A percentile compares a stretch with the other conserved stretches of the same genome.
phyloP scores from a whole-genome alignment of 2,113 vertebrate genomes.

The Crocuta crocuta region DNA sequence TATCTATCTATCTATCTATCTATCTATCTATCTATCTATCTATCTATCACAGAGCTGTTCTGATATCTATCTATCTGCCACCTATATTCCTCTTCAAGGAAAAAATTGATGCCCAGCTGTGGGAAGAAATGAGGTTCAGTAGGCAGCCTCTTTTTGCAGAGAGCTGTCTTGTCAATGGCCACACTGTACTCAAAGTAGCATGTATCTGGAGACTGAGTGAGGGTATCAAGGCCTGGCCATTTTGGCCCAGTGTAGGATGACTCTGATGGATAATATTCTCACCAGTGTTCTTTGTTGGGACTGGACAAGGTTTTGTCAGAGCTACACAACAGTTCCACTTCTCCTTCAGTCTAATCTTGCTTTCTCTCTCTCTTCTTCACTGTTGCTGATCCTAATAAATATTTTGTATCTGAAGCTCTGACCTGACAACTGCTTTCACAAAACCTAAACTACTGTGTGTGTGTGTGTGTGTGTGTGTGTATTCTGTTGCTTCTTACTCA shows the following conservation, averaged over 20 bases:
- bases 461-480: neutral
- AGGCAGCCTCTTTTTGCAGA: neutral
- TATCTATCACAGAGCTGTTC: too few relatives aligned
- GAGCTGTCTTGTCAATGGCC: accelerated
- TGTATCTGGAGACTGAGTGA: neutral
- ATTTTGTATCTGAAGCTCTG: neutral
- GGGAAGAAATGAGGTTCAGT: neutral
- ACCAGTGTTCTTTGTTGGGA: neutral
- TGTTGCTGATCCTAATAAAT: neutral
- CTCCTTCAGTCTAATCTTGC: neutral
- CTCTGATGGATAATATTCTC: too few relatives aligned
- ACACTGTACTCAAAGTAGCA: neutral
- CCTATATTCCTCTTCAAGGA: neutral
- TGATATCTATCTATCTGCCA: too few relatives aligned
- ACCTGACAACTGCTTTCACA: neutral
- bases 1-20: neutral
- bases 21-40: neutral
- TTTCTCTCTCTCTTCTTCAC: neutral
- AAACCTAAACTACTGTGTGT: neutral
- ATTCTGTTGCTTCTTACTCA: neutral
- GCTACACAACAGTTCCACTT: neutral
- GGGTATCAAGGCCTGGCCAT: neutral
- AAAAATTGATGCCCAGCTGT: neutral
- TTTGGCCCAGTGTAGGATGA: neutral
- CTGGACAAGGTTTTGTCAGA: neutral